Percentiles rank a stretch among this genome's conserved stretches.
Evolutionary conservation across 2,888 invertebrate genomes (phyloP).

Genomic region (Minunthozetes semirufus): DNA sequence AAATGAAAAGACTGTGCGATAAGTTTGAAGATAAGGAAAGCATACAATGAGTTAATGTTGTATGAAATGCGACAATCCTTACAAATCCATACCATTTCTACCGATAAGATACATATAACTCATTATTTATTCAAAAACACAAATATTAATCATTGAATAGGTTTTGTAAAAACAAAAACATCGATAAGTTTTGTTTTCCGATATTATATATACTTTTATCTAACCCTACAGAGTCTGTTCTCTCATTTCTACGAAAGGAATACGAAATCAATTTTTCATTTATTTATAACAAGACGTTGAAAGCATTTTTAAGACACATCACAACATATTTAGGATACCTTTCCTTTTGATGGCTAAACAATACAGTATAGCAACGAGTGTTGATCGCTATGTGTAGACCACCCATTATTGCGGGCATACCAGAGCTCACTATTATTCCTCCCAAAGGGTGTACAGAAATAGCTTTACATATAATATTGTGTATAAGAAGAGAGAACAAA

Average conservation of each 20-base stretch:
- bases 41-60: constrained; percentile 10
- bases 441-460: constrained; percentile 12
- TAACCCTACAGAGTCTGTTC: too few species aligned
- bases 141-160: background rate
- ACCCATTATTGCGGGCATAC: constrained; percentile 16
- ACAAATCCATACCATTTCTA: background rate
- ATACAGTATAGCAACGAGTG: constrained; percentile 1
- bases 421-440: constrained; percentile 7
- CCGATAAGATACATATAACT: background rate
- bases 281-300: constrained; percentile 26
- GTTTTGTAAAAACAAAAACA: background rate
- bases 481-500: background rate
- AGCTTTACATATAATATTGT: background rate
- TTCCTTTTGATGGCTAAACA: background rate
- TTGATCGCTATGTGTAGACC: constrained; percentile 15
- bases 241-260: too few species aligned
- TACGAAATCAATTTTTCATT: constrained; percentile 1
- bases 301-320: constrained; percentile 16
- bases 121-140: background rate
- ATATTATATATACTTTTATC: too few species aligned
- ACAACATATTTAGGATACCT: constrained; percentile 13
- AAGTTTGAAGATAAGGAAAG: constrained; percentile 1
- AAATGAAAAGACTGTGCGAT: background rate
- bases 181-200: background rate
- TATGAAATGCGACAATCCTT: constrained; percentile 18